These are phyloP conservation scores for Semotilus atromaculatus DNA, from an alignment of 2,797 vertebrate genomes.

Conservation along the genomic window DNA sequence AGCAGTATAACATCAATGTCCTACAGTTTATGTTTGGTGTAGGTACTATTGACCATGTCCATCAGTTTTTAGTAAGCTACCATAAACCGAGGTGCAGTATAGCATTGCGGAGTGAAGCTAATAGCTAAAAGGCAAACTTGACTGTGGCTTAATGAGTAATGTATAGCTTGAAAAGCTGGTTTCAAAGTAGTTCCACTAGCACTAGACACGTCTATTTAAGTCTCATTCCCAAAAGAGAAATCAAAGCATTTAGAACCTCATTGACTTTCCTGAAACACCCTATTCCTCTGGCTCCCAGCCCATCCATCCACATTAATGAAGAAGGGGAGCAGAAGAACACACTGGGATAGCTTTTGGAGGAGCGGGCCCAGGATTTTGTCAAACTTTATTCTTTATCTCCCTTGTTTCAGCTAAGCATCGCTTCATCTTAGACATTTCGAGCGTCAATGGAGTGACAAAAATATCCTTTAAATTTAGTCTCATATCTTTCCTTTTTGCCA, in stretches of 20 bases:
- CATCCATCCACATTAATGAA: conserved; percentile 10
- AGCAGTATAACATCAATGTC: not conserved
- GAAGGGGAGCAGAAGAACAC: conserved; percentile 5
- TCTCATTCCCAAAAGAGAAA: not conserved
- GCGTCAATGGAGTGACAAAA: not conserved
- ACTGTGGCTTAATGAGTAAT: not conserved
- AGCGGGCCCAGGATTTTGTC: not conserved
- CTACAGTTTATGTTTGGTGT: not conserved
- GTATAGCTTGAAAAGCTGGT: not conserved
- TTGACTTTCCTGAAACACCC: conserved; percentile 11
- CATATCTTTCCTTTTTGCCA: conserved; percentile 10
- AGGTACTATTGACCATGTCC: not conserved
- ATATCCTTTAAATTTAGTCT: not conserved
- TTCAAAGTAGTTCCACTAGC: not conserved
- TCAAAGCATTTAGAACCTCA: conserved; percentile 11
- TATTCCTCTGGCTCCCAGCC: conserved; percentile 24
- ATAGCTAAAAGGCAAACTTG: not conserved
- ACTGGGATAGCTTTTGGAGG: conserved; percentile 15
- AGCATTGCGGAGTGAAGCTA: not conserved
- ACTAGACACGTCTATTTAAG: not conserved
- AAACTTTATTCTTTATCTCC: not conserved
- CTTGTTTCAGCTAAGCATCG: conserved; percentile 6
- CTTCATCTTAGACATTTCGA: not conserved
- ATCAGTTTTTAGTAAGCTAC: not conserved
- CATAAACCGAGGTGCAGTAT: not conserved